Conservation (phyloP, 2,888 invertebrate species). For the Acrobeloides nanus region DNA sequence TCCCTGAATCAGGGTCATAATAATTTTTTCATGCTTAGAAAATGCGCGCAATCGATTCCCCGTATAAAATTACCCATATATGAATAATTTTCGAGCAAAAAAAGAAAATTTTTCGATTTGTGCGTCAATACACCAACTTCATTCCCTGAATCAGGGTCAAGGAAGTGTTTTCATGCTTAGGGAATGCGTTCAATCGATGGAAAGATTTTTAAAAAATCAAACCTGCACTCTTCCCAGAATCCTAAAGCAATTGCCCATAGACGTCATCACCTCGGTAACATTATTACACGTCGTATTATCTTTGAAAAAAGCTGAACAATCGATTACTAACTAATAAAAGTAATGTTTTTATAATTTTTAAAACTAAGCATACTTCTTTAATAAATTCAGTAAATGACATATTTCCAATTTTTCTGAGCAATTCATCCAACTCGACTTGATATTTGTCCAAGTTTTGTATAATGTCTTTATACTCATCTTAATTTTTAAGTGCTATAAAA, state of each 20-base stretch:
- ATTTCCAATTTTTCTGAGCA: constrained; percentile 26
- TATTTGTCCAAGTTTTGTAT: constrained; percentile 23
- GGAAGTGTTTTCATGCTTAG: too few species aligned
- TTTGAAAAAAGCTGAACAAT: constrained; percentile 12
- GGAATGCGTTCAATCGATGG: too few species aligned
- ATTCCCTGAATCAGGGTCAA: too few species aligned
- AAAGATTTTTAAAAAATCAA: constrained; percentile 1
- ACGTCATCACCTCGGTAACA: constrained; percentile 35
- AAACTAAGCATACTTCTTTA: constrained; percentile 17
- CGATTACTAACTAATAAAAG: not conserved
- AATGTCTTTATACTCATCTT: constrained; percentile 14
- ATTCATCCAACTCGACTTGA: constrained; percentile 24
- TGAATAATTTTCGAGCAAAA: too few species aligned
- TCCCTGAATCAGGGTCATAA: too few species aligned
- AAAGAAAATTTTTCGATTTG: too few species aligned
- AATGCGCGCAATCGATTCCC: too few species aligned
- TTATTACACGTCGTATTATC: constrained; percentile 25
- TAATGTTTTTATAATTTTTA: too few species aligned
- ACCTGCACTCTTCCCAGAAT: constrained; percentile 34
- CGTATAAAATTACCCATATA: too few species aligned
- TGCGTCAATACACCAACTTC: too few species aligned
- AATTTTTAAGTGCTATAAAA: constrained; percentile 5
- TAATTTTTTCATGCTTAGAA: too few species aligned
- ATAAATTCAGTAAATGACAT: constrained; percentile 35
- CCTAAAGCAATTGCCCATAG: constrained; percentile 44